Evolutionary conservation across 37 sponge, comb jelly and placozoan genomes (phyloP).

Genomic region (Beroe ovata): DNA sequence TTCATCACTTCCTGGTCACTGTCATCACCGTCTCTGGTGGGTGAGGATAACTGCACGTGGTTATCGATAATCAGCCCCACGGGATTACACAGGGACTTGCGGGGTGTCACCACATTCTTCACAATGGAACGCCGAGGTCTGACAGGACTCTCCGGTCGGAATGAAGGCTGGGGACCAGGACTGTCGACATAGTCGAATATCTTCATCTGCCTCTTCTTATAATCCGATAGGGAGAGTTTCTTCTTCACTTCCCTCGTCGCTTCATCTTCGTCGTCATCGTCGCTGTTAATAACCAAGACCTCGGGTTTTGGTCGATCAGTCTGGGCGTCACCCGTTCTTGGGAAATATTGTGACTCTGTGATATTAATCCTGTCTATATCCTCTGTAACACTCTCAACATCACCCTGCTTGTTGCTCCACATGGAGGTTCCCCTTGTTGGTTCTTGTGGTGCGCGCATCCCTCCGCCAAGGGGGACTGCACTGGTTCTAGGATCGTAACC

Average conservation of each 20-base stretch:
- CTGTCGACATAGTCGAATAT: conserved; percentile 57
- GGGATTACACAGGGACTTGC: conserved; percentile 27
- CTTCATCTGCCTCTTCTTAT: conserved; percentile 53
- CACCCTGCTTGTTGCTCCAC: conserved; percentile 48
- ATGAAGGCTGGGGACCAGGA: not conserved
- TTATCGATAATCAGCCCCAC: conserved; percentile 27
- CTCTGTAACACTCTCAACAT: not conserved
- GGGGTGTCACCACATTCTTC: conserved; percentile 41
- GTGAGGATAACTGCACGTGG: not conserved
- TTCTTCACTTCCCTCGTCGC: not conserved
- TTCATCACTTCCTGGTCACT: conserved; percentile 19
- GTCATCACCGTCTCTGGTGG: not conserved
- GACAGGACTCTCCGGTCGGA: conserved; percentile 9
- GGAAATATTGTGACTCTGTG: conserved; percentile 45
- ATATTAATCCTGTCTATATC: conserved; percentile 22
- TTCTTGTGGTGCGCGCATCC: not conserved
- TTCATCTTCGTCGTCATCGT: not conserved
- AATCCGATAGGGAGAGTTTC: conserved; percentile 19
- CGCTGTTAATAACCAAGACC: not conserved
- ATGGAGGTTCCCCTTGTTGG: conserved; percentile 20
- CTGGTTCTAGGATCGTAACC: not conserved
- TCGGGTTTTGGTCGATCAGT: not conserved
- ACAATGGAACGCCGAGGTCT: not conserved
- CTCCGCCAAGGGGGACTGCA: conserved; percentile 40
- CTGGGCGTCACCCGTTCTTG: not conserved